A percentile compares a stretch with the other conserved stretches of the same genome.
phyloP scores from a whole-genome alignment of 2,888 invertebrate species.

The Yponomeuta malinellus region DNA sequence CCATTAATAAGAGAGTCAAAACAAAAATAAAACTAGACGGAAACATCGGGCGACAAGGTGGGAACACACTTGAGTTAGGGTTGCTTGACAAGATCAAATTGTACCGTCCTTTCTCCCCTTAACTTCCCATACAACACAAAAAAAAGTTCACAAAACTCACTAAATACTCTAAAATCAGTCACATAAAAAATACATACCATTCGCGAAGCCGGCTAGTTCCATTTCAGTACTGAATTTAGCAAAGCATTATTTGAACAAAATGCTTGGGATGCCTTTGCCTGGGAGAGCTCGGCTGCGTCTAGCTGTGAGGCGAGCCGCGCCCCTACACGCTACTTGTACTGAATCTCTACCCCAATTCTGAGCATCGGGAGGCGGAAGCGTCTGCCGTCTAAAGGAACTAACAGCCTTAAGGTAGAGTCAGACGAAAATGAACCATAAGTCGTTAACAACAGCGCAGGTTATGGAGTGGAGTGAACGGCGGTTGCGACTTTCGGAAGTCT shows the following conservation, averaged over 20 bases:
- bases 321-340: conserved; percentile 74
- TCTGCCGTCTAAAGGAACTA: conserved; percentile 32
- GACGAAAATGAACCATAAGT: background rate
- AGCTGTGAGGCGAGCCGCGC: conserved; percentile 75
- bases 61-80: conserved; percentile 53
- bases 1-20: conserved; percentile 43
- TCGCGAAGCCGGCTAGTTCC: conserved; percentile 10
- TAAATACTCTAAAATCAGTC: background rate
- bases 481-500: conserved; percentile 60
- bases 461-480: conserved; percentile 23
- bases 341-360: conserved; percentile 75
- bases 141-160: background rate
- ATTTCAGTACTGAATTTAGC: conserved; percentile 32
- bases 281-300: conserved; percentile 71
- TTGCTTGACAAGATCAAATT: conserved; percentile 55
- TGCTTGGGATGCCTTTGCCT: conserved; percentile 49
- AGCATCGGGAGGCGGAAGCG: conserved; percentile 58
- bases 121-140: background rate
- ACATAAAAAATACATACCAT: conserved; percentile 12
- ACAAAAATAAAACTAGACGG: conserved; percentile 64
- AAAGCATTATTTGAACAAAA: conserved; percentile 43
- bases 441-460: conserved; percentile 27
- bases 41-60: conserved; percentile 55
- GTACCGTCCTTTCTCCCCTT: conserved; percentile 32
- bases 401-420: background rate